phyloP scores from a whole-genome alignment of 2,888 invertebrate species.

The Calameuta idolon region DNA sequence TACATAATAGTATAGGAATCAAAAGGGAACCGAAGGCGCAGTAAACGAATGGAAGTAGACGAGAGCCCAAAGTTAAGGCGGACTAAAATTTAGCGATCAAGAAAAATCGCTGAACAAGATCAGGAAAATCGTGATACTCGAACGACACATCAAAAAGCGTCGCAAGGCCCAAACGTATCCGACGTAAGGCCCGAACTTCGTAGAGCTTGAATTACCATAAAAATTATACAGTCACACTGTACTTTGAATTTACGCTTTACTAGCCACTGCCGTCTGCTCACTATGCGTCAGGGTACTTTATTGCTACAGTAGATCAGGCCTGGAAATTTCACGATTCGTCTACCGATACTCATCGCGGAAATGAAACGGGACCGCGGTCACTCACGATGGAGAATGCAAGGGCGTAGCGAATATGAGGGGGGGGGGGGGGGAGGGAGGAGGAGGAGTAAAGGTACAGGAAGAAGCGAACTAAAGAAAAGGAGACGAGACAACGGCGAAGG shows the following conservation, averaged over 20 bases:
- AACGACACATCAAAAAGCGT: too few relatives aligned
- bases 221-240: not conserved
- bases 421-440: not conserved
- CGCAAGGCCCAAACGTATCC: too few relatives aligned
- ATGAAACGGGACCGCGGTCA: not conserved
- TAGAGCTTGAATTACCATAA: not conserved
- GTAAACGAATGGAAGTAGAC: not conserved
- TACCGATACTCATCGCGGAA: not conserved
- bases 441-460: not conserved
- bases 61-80: too few relatives aligned
- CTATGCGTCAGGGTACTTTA: not conserved
- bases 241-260: not conserved
- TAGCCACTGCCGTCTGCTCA: not conserved
- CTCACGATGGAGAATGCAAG: not conserved
- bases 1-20: not conserved
- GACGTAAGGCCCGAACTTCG: not conserved
- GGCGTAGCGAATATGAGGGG: not conserved
- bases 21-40: not conserved
- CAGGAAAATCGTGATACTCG: not conserved
- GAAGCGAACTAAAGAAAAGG: not conserved
- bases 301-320: not conserved
- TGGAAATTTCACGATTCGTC: not conserved
- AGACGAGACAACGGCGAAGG: conserved; percentile 2
- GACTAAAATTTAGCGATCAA: not conserved
- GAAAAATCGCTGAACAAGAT: not conserved